Conservation (phyloP, 2,113 vertebrate species). For the Oncorhynchus masou region DNA sequence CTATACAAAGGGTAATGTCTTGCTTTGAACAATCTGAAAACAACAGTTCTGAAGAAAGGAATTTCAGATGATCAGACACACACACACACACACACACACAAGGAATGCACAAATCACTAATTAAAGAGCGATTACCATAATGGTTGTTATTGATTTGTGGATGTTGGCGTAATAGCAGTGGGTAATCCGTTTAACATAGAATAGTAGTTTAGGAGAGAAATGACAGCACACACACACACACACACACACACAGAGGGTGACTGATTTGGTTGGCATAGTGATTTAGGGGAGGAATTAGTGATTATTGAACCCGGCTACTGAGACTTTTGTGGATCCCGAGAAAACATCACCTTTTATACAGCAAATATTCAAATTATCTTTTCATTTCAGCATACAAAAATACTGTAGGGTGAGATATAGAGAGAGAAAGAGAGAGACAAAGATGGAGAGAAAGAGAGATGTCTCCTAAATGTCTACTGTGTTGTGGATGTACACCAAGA, state of each 20-base stretch:
- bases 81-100: neutral
- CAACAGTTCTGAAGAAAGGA: neutral
- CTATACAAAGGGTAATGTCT: neutral
- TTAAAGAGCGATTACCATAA: constrained; percentile 67
- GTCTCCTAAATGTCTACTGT: no score
- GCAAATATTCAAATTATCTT: no score
- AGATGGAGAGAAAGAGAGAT: no score
- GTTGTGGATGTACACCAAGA: no score
- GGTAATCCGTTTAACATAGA: constrained; percentile 58
- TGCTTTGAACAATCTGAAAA: neutral
- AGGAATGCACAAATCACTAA: constrained; percentile 49
- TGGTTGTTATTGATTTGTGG: constrained; percentile 60
- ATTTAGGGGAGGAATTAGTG: neutral
- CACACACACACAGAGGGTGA: neutral
- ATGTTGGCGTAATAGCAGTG: constrained; percentile 58
- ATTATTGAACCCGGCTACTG: constrained; percentile 45
- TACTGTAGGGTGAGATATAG: no score
- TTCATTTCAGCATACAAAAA: no score
- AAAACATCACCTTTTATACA: no score
- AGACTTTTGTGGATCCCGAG: no score
- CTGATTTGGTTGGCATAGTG: neutral
- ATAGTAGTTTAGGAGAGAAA: neutral
- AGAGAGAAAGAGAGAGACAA: no score
- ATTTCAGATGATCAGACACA: constrained; percentile 13
- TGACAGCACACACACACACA: no score